These are phyloP conservation scores for Thalassoma bifasciatum DNA, from an alignment of 2,113 vertebrate genomes.

Conservation along the genomic window DNA sequence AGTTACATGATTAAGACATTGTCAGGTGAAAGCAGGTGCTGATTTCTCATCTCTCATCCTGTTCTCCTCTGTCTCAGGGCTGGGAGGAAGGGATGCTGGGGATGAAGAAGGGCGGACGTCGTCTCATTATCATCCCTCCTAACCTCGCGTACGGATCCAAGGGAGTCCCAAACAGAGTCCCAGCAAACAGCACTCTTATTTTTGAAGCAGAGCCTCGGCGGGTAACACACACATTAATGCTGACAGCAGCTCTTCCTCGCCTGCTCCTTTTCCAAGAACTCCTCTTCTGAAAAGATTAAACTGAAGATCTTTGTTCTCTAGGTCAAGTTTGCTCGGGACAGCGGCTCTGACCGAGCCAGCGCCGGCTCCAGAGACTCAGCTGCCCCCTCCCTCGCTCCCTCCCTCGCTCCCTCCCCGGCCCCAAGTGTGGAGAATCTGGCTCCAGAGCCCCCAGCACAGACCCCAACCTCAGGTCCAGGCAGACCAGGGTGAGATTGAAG, in stretches of 20 bases:
- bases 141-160: conserved; percentile 87
- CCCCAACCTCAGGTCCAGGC: conserved; percentile 75
- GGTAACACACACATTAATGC: conserved; percentile 76
- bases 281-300: not conserved
- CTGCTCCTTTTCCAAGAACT: not conserved
- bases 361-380: conserved; percentile 86
- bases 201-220: conserved; percentile 91
- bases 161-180: conserved; percentile 86
- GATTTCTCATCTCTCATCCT: too few relatives aligned
- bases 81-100: conserved; percentile 97
- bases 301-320: conserved; percentile 54
- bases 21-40: not conserved
- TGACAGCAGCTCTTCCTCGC: not conserved
- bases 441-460: conserved; percentile 76
- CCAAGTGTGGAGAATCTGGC: conserved; percentile 83
- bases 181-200: conserved; percentile 87
- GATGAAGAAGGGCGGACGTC: conserved; percentile 90
- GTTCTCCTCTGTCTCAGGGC: conserved; percentile 79
- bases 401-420: conserved; percentile 89
- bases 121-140: conserved; percentile 89
- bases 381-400: conserved; percentile 87
- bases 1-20: too few relatives aligned
- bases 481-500: conserved; percentile 85
- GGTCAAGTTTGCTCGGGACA: conserved; percentile 92
- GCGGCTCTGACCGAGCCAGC: conserved; percentile 81